Base-by-base conservation (phyloP, 2,888 invertebrate species). In the Drosophila dives region DNA sequence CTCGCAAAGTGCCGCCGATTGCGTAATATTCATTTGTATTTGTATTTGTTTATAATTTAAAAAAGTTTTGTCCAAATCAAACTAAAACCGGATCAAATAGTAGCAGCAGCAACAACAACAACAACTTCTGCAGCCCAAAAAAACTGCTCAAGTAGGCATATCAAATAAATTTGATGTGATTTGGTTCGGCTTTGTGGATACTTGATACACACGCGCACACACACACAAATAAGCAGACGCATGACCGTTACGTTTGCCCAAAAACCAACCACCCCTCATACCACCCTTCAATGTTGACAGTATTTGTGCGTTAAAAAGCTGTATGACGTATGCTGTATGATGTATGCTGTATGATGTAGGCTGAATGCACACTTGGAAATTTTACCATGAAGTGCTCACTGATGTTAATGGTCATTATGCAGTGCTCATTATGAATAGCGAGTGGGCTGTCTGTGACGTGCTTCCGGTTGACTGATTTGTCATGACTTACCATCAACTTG, bases 171-270 rank as follows among this genome's bases (percentile, higher is more conserved):
- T 79, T 61, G 61, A 69, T 49, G 29, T 61, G 58, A 68, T 75
- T 68, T 64, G 54, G 64, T 75, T 80, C 50, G 58, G 81, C 68
- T 81, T 81, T 75, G 69, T 74, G 70, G 66, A 71, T 81, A 83
- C 86, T 83, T 80, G 90, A 68, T 70, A 74, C 12, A 69, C 34
- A 61, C 62, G 20, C 64, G 50, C 40, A 42, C 49, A 45, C 23
- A 54, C 6, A 50, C 17, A 61, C 12, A 49, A 17, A 23, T 15
- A 59, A 5, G 7, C 54, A 58, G 38, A 72, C 68, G 72, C 76
- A 86, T 73, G 84, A 87, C 90, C 86, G 86, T 89, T 86, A 81
- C 90, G 81, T 75, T 75, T 86, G 64, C 58, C 85, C 75, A 70
- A 86, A 89, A 67, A 63, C 38, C 50, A 89, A 65, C 26, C 11